Evolutionary conservation across 2,113 vertebrate species (phyloP), one percentile per base, ranked within the genome.

Genomic region (Cinclus mexicanus): DNA sequence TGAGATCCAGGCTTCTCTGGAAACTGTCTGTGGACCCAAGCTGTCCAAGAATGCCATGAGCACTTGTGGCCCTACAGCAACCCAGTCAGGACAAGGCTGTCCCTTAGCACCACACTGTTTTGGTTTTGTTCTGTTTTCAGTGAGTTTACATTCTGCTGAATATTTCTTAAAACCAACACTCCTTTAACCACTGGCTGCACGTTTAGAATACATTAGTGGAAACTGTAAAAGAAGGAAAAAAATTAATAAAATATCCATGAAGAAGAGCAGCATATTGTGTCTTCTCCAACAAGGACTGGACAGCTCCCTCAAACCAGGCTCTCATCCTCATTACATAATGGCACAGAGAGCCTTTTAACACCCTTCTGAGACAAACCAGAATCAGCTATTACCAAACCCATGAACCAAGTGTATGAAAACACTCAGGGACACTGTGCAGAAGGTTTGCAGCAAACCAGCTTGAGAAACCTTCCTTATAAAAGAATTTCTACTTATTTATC

Each of bases 271-370:
- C 35, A 22, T 2, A 44, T 22, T 12, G 11, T 24, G 22, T 44
- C 84, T 69, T 75, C 95, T 78, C 47, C 82, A 92, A 64, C 79
- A 39, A 96, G 85, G 60, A 81, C 83, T 92, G 96, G 95, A 96
- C 96, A 97, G 96, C 94, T 97, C 95, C 94, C 68, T 78, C 55
- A n/a, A 35, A 44, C 10, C 67, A 65, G 57, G 28, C 64, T 71
- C 50, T 52, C 33, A 25, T 25, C 19, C 67, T 37, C 56, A 33
- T 2, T 10, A 31, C 42, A 28, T 22, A 20, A 39, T 6, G 24
- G 24, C 25, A 37, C n/a, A 61, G 26, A 23, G 25, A 87, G 16
- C 59, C 44, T 79, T 69, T 42, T 15, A 41, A 31, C 3, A 33
- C 12, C 21, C 24, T 69, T 83, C 75, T 28, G n/a, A 63, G 14